Percentiles rank a stretch among this genome's conserved stretches.
These are phyloP conservation scores for Trichoplusia ni DNA, from an alignment of 1,140 invertebrate species.

Conservation along the genomic window DNA sequence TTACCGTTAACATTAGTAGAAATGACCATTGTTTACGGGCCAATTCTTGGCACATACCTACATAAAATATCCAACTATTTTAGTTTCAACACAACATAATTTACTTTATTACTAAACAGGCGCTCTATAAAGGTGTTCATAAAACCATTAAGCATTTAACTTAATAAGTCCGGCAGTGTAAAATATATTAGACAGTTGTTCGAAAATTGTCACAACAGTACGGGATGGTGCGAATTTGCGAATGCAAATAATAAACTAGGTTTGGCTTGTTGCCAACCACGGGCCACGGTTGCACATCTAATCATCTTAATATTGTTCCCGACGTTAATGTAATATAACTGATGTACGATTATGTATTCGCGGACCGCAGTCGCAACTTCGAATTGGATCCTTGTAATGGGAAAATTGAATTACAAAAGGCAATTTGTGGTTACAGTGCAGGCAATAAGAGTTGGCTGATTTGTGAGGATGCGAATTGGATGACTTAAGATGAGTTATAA, in stretches of 20 bases:
- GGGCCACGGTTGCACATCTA: slow-evolving; percentile 25
- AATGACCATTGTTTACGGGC: too few relatives aligned
- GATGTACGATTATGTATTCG: slow-evolving; percentile 23
- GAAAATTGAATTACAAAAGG: slow-evolving; percentile 3
- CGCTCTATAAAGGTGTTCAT: too few relatives aligned
- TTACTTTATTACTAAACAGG: too few relatives aligned
- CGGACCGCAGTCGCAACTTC: neutral
- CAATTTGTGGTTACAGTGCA: neutral
- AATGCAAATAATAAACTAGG: slow-evolving; percentile 39
- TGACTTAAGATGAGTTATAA: too few relatives aligned
- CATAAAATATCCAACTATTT: too few relatives aligned
- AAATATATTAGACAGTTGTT: slow-evolving; percentile 39
- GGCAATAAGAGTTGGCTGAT: neutral
- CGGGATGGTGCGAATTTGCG: slow-evolving; percentile 35
- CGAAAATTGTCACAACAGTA: slow-evolving; percentile 21
- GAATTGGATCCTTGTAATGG: slow-evolving; percentile 10
- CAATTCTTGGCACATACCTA: too few relatives aligned
- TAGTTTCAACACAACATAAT: too few relatives aligned
- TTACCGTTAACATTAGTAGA: too few relatives aligned
- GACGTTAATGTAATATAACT: slow-evolving; percentile 19
- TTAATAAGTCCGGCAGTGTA: slow-evolving; percentile 14
- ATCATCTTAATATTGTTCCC: slow-evolving; percentile 36
- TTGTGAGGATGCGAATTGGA: neutral
- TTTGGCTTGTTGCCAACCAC: slow-evolving; percentile 29
- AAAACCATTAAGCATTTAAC: neutral